Evolutionary conservation across 2,888 invertebrate genomes (phyloP).

Genomic region (Drosophila pseudotalamancana): DNA sequence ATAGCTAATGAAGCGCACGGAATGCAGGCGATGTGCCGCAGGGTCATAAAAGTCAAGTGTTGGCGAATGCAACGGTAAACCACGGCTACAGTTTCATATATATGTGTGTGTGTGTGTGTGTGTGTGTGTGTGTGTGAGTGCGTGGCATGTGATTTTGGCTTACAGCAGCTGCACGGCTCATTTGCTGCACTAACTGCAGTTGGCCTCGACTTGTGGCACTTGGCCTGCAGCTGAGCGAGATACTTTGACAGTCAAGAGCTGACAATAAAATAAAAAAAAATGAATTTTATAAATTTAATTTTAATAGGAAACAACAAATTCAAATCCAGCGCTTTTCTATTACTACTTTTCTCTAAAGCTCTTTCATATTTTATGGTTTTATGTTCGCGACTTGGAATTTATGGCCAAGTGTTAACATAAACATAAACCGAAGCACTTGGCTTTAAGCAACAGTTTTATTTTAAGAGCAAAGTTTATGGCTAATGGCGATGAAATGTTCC

Average conservation of each 20-base stretch:
- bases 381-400: conserved; percentile 40
- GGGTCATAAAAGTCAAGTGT: conserved; percentile 61
- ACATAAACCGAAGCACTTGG: conserved; percentile 1
- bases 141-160: conserved; percentile 8
- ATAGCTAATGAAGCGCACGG: conserved; percentile 68
- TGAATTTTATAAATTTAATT: conserved; percentile 61
- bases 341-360: conserved; percentile 7
- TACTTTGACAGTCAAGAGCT: conserved; percentile 43
- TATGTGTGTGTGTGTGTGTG: conserved; percentile 11
- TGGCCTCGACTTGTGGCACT: conserved; percentile 26
- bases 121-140: conserved; percentile 6
- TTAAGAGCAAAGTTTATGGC: conserved; percentile 1
- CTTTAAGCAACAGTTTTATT: conserved; percentile 5
- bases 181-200: conserved; percentile 51
- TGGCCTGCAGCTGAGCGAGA: conserved; percentile 31
- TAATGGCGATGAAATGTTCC: too few species aligned
- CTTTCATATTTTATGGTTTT: conserved; percentile 29
- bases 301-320: conserved; percentile 28
- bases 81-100: background rate
- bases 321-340: conserved; percentile 47
- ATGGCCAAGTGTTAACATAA: conserved; percentile 25
- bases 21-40: conserved; percentile 32
- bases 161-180: conserved; percentile 55
- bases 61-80: conserved; percentile 26
- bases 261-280: conserved; percentile 55